Evolutionary conservation across 2,888 invertebrate species (phyloP), one percentile per base, ranked within the genome.

Genomic region (Platycheirus rosarum): DNA sequence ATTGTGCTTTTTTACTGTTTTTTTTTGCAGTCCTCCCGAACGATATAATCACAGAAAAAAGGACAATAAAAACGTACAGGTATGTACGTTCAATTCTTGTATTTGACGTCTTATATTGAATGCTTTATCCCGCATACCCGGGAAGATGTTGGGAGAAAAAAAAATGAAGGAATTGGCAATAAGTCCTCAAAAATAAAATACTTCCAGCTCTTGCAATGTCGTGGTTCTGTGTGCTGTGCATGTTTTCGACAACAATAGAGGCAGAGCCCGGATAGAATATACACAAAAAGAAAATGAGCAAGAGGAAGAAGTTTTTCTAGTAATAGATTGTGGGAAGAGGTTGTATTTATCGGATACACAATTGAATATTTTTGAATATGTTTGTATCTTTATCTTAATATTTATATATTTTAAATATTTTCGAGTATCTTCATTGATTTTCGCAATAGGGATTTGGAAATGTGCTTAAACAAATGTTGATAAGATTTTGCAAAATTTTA

Each of bases 201-300:
- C 9, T 63, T 57, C 65, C 69, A 75, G 69, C 69, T 69, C 57
- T 69, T 35, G 20, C 1, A 23, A 8, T 42, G 7, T 16, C 13
- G 16, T 16, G 16, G 16, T 44, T 2, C 65, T 49, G 16, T 14
- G 44, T 18, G 37, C 42, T 62, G 65, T 77, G 65, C 77, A 73
- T 78, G 73, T 71, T 78, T 71, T 77, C 66, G 71, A 71, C 71
- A 78, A 78, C 66, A 78, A 78, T 73, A 60, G 77, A 62, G 37
- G 16, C 16, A 42, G 14, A 16, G 6, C 26, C 2, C 2, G 26
- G 6, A 26, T 4, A 26, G 37, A 66, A 57, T 49, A n/a, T 20
- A 57, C 42, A 57, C 7, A 13, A 14, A 1, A 29, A 20, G 7
- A 29, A 42, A n/a, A 5, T 2, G 51, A n/a, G n/a, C 7, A 5